Evolutionary conservation across 2,797 vertebrate species (phyloP), one percentile per base, ranked within the genome.

Genomic region (Rhinichthys osculus): DNA sequence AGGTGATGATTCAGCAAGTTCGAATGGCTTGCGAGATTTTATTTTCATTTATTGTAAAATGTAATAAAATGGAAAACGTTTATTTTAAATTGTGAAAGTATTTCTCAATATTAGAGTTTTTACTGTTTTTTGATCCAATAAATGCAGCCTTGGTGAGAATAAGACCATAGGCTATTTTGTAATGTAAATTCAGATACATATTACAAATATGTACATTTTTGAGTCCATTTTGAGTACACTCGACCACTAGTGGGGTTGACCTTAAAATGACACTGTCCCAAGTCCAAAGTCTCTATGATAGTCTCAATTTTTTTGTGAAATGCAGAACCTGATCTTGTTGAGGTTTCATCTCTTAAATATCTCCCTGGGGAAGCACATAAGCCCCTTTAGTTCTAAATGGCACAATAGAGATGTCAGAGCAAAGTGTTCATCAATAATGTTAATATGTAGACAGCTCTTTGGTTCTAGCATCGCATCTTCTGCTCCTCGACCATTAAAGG

Each of bases 361-460:
- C 83, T 79, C 76, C 66, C 83, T 78, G 3, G 70, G 69, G 42
- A 85, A 64, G 23, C 67, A 38, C 38, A 78, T 33, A 54, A 33
- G 50, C 3, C 16, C 59, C 70, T 64, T 52, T 27, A 13, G 7
- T 72, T 85, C 9, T 47, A 19, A 85, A 85, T 16, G 73, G 21
- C 23, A 78, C 67, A 54, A 52, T 42, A 77, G 38, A 76, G 4
- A 54, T 78, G 50, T 66, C 59, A 67, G 35, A 73, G 64, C 47
- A 47, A 44, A 79, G 52, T 16, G 42, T 74, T 38, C 27, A 70
- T 50, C 47, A 70, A 47, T 70, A 85, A 78, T 57, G 38, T 47
- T 54, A 57, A 69, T 44, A 57, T 54, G 64, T 57, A 54, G 62
- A 66, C 40, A 67, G 62, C 30, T 80, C 62, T 79, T 79, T 79